Percentiles rank a stretch among this genome's conserved stretches.
These are phyloP conservation scores for Caenorhabditis latens DNA, from an alignment of 1,140 invertebrate species.

Conservation along the genomic window DNA sequence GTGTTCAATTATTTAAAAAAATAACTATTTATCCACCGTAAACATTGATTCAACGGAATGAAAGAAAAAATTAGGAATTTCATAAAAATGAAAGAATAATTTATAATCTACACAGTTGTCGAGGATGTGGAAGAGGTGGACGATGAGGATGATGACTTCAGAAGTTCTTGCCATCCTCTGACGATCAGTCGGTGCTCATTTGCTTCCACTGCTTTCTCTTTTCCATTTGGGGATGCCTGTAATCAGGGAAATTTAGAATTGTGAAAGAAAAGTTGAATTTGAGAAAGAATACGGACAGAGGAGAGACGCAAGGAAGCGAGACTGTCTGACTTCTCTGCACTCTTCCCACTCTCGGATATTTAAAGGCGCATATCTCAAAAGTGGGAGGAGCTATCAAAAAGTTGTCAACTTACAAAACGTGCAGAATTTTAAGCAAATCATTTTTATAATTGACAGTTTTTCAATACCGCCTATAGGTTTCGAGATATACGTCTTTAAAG, in stretches of 20 bases:
- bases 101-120: background rate
- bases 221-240: background rate
- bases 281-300: too few relatives aligned
- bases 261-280: too few relatives aligned
- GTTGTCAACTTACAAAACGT: too few relatives aligned
- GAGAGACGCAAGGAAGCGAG: too few relatives aligned
- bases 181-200: slow-evolving; percentile 28
- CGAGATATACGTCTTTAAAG: too few relatives aligned
- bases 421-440: too few relatives aligned
- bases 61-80: background rate
- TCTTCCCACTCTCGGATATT: too few relatives aligned
- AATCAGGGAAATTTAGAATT: background rate
- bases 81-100: background rate
- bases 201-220: slow-evolving; percentile 14
- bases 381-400: too few relatives aligned
- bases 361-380: too few relatives aligned
- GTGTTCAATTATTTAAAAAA: background rate
- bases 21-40: background rate
- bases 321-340: too few relatives aligned
- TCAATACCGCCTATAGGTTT: too few relatives aligned
- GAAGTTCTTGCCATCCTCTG: slow-evolving; percentile 32
- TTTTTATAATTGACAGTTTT: too few relatives aligned
- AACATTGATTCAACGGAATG: background rate
- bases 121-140: slow-evolving; percentile 16
- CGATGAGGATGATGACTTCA: slow-evolving; percentile 24